These are phyloP conservation scores for Platycercus adscitus DNA, from an alignment of 2,113 vertebrate species.

Conservation along the genomic window DNA sequence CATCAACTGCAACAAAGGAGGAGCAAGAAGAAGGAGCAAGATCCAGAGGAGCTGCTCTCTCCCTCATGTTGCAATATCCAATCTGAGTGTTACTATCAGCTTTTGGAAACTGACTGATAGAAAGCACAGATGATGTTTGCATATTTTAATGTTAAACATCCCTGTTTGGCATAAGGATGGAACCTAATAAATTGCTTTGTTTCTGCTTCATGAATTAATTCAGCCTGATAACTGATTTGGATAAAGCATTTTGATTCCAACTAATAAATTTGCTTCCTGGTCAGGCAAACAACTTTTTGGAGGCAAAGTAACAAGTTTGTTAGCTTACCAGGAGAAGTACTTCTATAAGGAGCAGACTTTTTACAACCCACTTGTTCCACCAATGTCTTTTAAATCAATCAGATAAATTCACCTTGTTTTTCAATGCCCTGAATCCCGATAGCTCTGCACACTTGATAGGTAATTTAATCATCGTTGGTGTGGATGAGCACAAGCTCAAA, in stretches of 20 bases:
- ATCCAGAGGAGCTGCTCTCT: background rate
- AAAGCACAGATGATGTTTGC: constrained; percentile 39
- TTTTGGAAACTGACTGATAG: constrained; percentile 36
- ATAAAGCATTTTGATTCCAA: constrained; percentile 40
- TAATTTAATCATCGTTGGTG: constrained; percentile 80
- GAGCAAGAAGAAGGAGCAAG: constrained; percentile 6
- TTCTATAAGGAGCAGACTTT: background rate
- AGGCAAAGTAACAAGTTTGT: background rate
- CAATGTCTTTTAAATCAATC: constrained; percentile 77
- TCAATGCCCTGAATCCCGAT: constrained; percentile 80
- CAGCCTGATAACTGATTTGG: constrained; percentile 44
- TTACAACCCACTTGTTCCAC: constrained; percentile 60
- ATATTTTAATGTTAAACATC: constrained; percentile 53
- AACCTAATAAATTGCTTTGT: constrained; percentile 38
- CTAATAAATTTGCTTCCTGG: background rate
- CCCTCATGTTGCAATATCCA: constrained; percentile 39
- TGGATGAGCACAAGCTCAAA: constrained; percentile 78
- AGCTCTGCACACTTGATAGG: constrained; percentile 80
- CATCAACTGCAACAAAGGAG: background rate
- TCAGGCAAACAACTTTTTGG: background rate
- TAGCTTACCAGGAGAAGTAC: background rate
- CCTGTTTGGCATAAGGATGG: background rate
- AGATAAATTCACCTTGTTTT: constrained; percentile 81
- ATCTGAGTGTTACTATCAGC: constrained; percentile 53
- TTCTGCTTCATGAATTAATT: constrained; percentile 29